Evolutionary conservation across 1,140 invertebrate genomes (phyloP).

Genomic region (Cryptotermes secundus): DNA sequence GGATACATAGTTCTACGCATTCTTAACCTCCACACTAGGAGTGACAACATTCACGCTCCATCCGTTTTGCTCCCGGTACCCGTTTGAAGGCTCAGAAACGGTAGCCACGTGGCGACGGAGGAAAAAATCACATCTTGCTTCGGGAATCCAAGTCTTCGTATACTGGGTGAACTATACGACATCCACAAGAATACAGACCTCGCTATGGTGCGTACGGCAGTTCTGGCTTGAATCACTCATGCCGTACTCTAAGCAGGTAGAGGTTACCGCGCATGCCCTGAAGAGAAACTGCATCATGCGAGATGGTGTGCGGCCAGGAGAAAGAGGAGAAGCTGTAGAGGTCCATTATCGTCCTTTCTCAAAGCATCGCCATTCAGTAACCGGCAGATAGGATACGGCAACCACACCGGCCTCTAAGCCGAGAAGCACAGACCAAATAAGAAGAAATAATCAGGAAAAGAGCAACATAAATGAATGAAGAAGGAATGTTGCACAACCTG

Average conservation of each 20-base stretch:
- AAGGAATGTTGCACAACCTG: neutral
- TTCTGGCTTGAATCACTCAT: neutral
- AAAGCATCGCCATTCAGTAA: constrained; percentile 3
- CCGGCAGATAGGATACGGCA: neutral
- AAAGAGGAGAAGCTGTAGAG: neutral
- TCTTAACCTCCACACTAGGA: too few species aligned
- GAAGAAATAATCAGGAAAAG: neutral
- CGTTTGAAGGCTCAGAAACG: too few species aligned
- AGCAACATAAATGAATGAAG: constrained; percentile 6
- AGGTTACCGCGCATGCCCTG: neutral
- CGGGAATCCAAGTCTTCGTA: too few species aligned
- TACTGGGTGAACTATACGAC: too few species aligned
- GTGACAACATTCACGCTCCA: too few species aligned
- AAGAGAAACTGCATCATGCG: too few species aligned
- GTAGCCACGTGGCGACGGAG: too few species aligned
- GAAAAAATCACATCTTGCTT: too few species aligned
- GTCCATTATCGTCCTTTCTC: neutral
- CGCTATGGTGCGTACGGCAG: neutral
- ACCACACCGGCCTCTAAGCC: neutral
- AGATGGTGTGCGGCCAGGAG: too few species aligned
- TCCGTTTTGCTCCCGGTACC: too few species aligned
- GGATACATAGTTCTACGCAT: too few species aligned
- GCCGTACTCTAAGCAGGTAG: neutral
- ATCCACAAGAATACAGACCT: too few species aligned
- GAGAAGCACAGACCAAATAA: neutral